Percentiles rank a stretch among this genome's conserved stretches.
Conservation (phyloP, 1,140 invertebrate species). For the Brachionus sp. region DNA sequence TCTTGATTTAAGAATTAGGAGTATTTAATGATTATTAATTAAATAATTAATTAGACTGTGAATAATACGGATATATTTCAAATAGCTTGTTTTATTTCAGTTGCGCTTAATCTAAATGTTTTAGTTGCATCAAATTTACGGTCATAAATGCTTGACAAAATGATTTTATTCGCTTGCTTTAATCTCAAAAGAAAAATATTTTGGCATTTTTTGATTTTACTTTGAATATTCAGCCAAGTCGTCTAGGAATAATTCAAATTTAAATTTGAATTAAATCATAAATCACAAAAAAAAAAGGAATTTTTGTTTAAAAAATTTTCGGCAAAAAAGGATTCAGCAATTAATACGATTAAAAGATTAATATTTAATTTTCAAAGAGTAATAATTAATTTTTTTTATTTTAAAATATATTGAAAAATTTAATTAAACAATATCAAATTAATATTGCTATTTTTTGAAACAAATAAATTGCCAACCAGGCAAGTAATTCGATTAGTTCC, state of each 20-base stretch:
- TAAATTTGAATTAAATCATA: not conserved
- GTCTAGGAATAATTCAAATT: not conserved
- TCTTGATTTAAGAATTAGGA: slow-evolving; percentile 9
- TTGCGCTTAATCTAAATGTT: not conserved
- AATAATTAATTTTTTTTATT: no score
- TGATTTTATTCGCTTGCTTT: slow-evolving; percentile 14
- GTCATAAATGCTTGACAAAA: slow-evolving; percentile 33
- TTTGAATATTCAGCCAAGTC: not conserved
- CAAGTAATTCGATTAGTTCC: slow-evolving; percentile 6
- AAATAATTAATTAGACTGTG: slow-evolving; percentile 42
- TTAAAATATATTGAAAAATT: no score
- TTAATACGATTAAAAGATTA: not conserved
- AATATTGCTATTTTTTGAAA: not conserved
- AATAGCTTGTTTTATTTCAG: not conserved
- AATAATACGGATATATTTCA: slow-evolving; percentile 37
- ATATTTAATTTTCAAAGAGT: no score
- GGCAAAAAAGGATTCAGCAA: not conserved
- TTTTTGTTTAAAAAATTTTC: not conserved
- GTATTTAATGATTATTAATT: slow-evolving; percentile 40
- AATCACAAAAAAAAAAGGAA: no score
- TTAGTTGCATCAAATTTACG: slow-evolving; percentile 36
- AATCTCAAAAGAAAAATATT: not conserved
- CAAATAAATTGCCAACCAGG: not conserved
- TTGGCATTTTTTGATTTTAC: not conserved
- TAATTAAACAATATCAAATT: no score